phyloP scores from a whole-genome alignment of 2,888 invertebrate species.

The Phania funesta region DNA sequence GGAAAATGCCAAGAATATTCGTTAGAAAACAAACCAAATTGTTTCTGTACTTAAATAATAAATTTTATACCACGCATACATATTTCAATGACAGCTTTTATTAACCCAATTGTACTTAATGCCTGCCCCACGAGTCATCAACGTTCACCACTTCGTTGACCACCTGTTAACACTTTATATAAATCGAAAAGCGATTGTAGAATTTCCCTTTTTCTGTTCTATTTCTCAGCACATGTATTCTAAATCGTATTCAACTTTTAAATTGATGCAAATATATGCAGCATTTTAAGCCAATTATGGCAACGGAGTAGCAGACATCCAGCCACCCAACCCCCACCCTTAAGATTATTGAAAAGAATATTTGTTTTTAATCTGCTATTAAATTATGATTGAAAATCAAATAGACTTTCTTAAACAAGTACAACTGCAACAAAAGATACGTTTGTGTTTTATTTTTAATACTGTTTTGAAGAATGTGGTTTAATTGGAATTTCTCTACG shows the following conservation, averaged over 20 bases:
- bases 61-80: no score
- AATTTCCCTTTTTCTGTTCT: background rate
- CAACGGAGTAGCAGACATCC: conserved; percentile 1
- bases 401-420: conserved; percentile 24
- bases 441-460: background rate
- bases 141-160: no score
- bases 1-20: no score
- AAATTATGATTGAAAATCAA: conserved; percentile 58
- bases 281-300: background rate
- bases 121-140: no score
- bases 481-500: conserved; percentile 44
- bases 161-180: background rate
- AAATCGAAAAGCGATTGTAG: background rate
- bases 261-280: background rate
- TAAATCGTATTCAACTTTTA: background rate
- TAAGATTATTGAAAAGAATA: background rate
- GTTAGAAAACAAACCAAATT: no score
- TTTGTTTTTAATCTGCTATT: conserved; percentile 43
- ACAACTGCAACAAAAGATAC: background rate
- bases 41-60: no score
- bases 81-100: no score
- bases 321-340: conserved; percentile 17
- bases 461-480: conserved; percentile 34
- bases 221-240: background rate
- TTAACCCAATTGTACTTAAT: no score